Base-by-base conservation (phyloP, 2,888 invertebrate genomes). In the Molanna angustata region DNA sequence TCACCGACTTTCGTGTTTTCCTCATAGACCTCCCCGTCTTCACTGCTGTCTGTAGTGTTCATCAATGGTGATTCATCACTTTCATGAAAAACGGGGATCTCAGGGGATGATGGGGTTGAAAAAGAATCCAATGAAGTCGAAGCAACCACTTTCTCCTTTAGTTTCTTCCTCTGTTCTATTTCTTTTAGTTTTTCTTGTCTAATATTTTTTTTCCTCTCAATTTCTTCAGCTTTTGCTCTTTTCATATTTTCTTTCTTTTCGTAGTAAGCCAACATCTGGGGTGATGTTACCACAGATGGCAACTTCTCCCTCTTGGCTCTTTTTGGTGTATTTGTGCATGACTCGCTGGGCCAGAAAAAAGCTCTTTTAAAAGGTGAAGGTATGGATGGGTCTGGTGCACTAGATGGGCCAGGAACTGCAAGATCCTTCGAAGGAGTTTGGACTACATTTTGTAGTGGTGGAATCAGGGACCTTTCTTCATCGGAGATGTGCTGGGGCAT, bases 201-300 rank as follows among this genome's bases (percentile, higher is more conserved):
- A 19, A 17, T 31, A 27, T 32, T 31, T 20, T 42, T 49, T 49
- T 49, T 21, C 41, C 33, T 35, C 20, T 18, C 19, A 31, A 31
- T 14, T 42, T 43, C 41, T 31, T 33, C 42, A 16, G 42, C 33
- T 41, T 21, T 33, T 31, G 50, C 19, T 54, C 13, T 14, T 54
- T 61, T 59, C 48, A 56, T 46, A 59, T 57, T 54, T 46, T 59
- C 60, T 56, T 61, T 61, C 37, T 57, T 57, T 43, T 54, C 52
- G 54, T 54, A 54, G 56, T 60, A 60, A 52, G 60, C 48, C 46
- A 53, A 49, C 55, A 56, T 60, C 42, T 41, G 48, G 39, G 56
- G 52, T 43, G 48, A 56, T 31, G 60, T 58, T 21, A 49, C 54
- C 45, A 60, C 59, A 42, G 57, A 49, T 51, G 60, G 59, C 49